Percentiles rank a stretch among this genome's conserved stretches.
These are phyloP conservation scores for Urocynchramus pylzowi DNA, from an alignment of 2,113 vertebrate species.

Conservation along the genomic window DNA sequence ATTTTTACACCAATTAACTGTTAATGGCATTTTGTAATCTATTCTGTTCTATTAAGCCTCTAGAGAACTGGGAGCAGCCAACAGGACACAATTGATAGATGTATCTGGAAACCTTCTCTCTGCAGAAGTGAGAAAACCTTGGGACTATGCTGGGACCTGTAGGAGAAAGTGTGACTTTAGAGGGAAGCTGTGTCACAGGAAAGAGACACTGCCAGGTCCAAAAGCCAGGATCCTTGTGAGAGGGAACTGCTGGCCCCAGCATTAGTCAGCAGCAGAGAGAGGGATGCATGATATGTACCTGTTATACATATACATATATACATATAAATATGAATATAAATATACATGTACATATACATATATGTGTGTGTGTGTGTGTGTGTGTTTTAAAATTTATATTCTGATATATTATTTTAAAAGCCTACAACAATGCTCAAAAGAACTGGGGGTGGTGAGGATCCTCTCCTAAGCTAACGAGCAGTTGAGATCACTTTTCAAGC, in stretches of 20 bases:
- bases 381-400: neutral
- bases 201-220: neutral
- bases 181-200: neutral
- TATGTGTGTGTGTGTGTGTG: too few species aligned
- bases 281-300: neutral
- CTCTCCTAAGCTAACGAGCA: neutral
- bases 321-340: accelerated
- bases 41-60: neutral
- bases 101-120: neutral
- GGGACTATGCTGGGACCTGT: neutral
- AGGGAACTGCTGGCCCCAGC: neutral
- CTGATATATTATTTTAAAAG: neutral
- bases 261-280: neutral
- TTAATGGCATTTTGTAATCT: neutral
- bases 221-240: neutral
- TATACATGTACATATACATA: too few species aligned
- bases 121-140: neutral
- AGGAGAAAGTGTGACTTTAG: neutral
- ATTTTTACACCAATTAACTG: neutral
- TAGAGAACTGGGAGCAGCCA: neutral
- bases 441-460: neutral
- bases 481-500: neutral
- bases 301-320: neutral
- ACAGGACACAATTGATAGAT: neutral
- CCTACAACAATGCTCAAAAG: neutral